A percentile compares a stretch with the other conserved stretches of the same genome.
phyloP scores from a whole-genome alignment of 2,113 vertebrate species.

The Ailurus styani region DNA sequence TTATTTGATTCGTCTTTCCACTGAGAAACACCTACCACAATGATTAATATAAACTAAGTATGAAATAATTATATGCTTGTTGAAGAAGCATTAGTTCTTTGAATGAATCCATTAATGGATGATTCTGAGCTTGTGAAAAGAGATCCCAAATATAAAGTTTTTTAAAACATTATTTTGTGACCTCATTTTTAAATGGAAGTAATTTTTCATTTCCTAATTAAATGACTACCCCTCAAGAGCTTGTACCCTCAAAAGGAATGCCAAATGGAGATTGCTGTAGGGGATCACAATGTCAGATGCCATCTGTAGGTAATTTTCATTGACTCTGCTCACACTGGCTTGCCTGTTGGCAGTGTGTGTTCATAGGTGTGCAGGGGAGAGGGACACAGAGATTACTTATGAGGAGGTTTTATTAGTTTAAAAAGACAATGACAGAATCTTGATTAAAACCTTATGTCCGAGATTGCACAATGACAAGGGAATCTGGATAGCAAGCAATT shows the following conservation, averaged over 20 bases:
- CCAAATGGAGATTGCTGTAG: not conserved
- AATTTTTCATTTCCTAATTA: not conserved
- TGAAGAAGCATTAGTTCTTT: not conserved
- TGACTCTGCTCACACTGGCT: not conserved
- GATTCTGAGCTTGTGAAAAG: not conserved
- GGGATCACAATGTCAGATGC: not conserved
- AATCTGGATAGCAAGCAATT: not conserved
- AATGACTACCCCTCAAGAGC: not conserved
- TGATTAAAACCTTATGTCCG: not conserved
- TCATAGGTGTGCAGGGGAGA: not conserved
- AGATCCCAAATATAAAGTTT: not conserved
- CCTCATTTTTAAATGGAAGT: not conserved
- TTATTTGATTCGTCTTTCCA: not conserved
- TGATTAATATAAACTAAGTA: not conserved
- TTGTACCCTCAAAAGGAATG: not conserved
- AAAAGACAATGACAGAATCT: not conserved
- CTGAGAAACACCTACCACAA: not conserved
- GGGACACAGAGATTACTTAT: accelerated
- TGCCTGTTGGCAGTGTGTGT: not conserved
- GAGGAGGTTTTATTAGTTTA: not conserved
- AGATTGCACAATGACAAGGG: not conserved
- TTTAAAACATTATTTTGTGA: not conserved
- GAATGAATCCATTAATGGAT: not conserved
- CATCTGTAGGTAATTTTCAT: not conserved
- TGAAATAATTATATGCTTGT: not conserved